Evolutionary conservation across 2,797 vertebrate species (phyloP).

Genomic region (Triplophysa bombifrons): DNA sequence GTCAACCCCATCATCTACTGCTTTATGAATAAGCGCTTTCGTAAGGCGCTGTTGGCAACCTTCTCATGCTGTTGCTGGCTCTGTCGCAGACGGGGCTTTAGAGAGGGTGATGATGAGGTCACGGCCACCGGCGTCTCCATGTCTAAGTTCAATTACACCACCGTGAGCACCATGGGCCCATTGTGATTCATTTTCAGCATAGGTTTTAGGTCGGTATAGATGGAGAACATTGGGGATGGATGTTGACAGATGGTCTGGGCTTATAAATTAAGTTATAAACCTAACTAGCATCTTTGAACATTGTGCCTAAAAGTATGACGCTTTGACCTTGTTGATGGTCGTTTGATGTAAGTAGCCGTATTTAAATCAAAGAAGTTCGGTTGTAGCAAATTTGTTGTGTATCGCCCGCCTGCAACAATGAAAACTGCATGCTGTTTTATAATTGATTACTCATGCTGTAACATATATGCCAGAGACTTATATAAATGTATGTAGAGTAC

Average conservation of each 20-base stretch:
- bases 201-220: not conserved
- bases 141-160: slow-evolving; percentile 94
- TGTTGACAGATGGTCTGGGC: not conserved
- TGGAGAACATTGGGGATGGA: not conserved
- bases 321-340: not conserved
- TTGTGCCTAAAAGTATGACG: not conserved
- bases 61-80: slow-evolving; percentile 81
- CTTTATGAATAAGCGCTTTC: slow-evolving; percentile 98
- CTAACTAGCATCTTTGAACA: not conserved
- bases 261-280: not conserved
- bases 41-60: slow-evolving; percentile 84
- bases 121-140: slow-evolving; percentile 81
- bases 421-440: slow-evolving; percentile 29
- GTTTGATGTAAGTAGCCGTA: not conserved
- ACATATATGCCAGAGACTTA: slow-evolving; percentile 20
- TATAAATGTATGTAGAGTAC: slow-evolving; percentile 28
- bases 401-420: not conserved
- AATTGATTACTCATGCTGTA: not conserved
- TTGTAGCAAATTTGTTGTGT: slow-evolving; percentile 10
- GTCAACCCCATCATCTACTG: slow-evolving; percentile 96
- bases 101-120: slow-evolving; percentile 76
- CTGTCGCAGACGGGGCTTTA: slow-evolving; percentile 40
- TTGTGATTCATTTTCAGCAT: slow-evolving; percentile 67
- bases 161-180: slow-evolving; percentile 88
- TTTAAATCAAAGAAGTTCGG: not conserved